Percentiles rank a stretch among this genome's conserved stretches.
These are phyloP conservation scores for Dascillus cervinus DNA, from an alignment of 2,888 invertebrate genomes.

Conservation along the genomic window DNA sequence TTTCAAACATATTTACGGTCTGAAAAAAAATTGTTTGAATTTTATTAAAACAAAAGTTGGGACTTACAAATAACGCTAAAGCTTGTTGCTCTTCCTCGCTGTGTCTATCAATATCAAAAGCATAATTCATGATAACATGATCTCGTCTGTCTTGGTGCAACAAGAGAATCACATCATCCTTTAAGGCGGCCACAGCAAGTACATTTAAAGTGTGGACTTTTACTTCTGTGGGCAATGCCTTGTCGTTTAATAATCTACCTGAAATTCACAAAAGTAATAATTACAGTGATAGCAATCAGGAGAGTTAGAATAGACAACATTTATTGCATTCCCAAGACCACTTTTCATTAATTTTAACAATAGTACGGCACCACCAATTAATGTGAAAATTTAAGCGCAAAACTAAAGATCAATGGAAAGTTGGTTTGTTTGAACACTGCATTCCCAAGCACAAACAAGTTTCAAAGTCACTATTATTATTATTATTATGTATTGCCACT, in stretches of 20 bases:
- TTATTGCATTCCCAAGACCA: too few species aligned
- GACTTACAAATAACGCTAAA: slow-evolving; percentile 69
- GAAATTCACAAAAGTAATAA: too few species aligned
- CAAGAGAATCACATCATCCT: slow-evolving; percentile 83
- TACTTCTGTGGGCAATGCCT: slow-evolving; percentile 49
- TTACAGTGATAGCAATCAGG: too few species aligned
- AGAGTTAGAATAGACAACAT: too few species aligned
- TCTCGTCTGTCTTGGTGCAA: slow-evolving; percentile 85
- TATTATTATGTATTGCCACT: too few species aligned
- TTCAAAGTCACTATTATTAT: too few species aligned
- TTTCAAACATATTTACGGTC: slow-evolving; percentile 87
- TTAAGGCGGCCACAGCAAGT: slow-evolving; percentile 68
- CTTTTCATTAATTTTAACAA: too few species aligned
- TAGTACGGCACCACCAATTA: too few species aligned
- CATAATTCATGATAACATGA: slow-evolving; percentile 83
- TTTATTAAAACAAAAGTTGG: slow-evolving; percentile 27
- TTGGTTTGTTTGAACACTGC: too few species aligned
- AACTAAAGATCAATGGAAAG: too few species aligned
- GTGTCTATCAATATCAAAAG: slow-evolving; percentile 69
- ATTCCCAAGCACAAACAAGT: too few species aligned
- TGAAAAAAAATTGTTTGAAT: slow-evolving; percentile 42
- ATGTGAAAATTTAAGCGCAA: too few species aligned
- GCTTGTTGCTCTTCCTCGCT: slow-evolving; percentile 70
- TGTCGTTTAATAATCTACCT: slow-evolving; percentile 58
- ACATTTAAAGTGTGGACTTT: slow-evolving; percentile 63